Evolutionary conservation across 2,888 invertebrate species (phyloP).

Genomic region (Polyommatus iphigenia): DNA sequence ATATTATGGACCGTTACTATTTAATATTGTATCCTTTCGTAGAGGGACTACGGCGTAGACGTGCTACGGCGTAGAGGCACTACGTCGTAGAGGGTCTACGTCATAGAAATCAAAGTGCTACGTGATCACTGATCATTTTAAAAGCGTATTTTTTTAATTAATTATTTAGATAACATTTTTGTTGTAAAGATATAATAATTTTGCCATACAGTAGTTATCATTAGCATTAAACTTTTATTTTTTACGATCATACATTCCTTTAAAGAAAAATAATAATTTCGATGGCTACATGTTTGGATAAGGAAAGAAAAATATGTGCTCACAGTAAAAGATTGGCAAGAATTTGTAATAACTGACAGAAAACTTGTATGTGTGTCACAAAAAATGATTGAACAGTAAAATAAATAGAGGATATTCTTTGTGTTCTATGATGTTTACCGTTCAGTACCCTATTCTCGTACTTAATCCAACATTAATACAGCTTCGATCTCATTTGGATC

Average conservation of each 20-base stretch:
- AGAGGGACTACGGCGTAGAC: background rate
- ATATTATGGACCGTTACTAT: conserved; percentile 11
- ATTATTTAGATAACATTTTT: background rate
- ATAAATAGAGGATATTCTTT: conserved; percentile 25
- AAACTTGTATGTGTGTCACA: background rate
- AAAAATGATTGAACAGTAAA: conserved; percentile 11
- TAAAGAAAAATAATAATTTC: too few species aligned
- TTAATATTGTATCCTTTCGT: background rate
- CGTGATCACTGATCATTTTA: background rate
- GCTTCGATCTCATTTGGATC: too few species aligned
- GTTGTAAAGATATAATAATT: background rate
- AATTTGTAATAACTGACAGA: background rate
- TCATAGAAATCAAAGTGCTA: background rate
- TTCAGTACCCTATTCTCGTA: conserved; percentile 35
- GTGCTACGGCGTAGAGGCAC: background rate
- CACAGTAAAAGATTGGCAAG: background rate
- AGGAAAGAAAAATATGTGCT: background rate
- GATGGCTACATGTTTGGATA: too few species aligned
- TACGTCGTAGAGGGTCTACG: background rate
- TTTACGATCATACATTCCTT: too few species aligned
- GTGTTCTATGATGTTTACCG: conserved; percentile 8
- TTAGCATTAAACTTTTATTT: too few species aligned
- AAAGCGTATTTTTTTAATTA: background rate
- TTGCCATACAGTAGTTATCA: background rate
- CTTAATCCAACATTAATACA: background rate